phyloP scores from a whole-genome alignment of 2,888 invertebrate species.

The Drepana falcataria region DNA sequence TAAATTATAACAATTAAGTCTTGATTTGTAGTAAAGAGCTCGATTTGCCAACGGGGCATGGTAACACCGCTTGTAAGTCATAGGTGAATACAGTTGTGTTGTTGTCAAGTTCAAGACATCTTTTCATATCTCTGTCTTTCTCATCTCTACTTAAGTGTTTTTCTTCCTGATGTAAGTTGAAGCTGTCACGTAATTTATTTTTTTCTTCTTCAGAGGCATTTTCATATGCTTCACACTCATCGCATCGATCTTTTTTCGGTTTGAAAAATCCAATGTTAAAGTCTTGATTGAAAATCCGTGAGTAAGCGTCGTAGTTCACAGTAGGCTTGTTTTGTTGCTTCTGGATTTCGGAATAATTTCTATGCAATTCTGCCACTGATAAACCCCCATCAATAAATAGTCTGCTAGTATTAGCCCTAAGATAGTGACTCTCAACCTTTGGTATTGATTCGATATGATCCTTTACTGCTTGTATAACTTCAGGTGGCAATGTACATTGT shows the following conservation, averaged over 20 bases:
- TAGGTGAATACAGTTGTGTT: neutral
- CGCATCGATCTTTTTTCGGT: slow-evolving; percentile 21
- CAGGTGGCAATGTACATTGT: slow-evolving; percentile 12
- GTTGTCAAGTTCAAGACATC: neutral
- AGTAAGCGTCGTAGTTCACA: slow-evolving; percentile 20
- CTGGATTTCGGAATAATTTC: slow-evolving; percentile 11
- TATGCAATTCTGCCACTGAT: slow-evolving; percentile 20
- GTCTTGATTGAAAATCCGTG: slow-evolving; percentile 11
- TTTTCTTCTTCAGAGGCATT: slow-evolving; percentile 20
- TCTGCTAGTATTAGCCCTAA: slow-evolving; percentile 17
- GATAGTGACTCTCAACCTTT: slow-evolving; percentile 20
- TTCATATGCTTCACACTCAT: slow-evolving; percentile 18
- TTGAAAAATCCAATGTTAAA: slow-evolving; percentile 18
- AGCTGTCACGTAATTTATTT: slow-evolving; percentile 7
- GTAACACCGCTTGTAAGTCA: neutral
- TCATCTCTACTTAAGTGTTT: slow-evolving; percentile 12
- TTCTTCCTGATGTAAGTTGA: slow-evolving; percentile 15
- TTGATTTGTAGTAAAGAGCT: slow-evolving; percentile 9
- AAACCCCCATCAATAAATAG: slow-evolving; percentile 22
- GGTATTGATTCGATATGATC: slow-evolving; percentile 23
- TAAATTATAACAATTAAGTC: slow-evolving; percentile 10
- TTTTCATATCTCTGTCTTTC: neutral
- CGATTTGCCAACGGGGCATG: neutral
- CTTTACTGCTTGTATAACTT: slow-evolving; percentile 15
- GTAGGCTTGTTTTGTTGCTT: slow-evolving; percentile 9